Conservation (phyloP, 1,140 invertebrate species). For the Drosophila kurseongensis region DNA sequence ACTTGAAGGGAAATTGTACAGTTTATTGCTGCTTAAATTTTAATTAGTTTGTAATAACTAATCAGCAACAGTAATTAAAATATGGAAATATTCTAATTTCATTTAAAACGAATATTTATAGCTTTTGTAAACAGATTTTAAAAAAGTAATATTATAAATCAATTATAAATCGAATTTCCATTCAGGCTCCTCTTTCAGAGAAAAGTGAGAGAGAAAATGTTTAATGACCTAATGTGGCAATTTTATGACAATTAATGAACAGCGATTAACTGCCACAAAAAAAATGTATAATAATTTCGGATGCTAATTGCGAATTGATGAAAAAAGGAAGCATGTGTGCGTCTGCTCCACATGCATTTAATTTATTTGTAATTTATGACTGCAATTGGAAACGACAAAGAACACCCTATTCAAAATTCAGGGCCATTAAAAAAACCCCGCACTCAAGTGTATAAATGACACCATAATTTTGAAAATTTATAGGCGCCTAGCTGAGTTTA, state of each 20-base stretch:
- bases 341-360: conserved; percentile 64
- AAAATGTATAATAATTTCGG: conserved; percentile 18
- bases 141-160: background rate
- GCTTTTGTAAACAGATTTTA: no score
- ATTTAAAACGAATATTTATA: background rate
- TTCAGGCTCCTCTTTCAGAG: no score
- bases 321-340: conserved; percentile 30
- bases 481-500: conserved; percentile 18
- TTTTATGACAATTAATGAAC: conserved; percentile 25
- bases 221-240: conserved; percentile 9
- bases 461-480: conserved; percentile 14
- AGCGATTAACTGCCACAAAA: conserved; percentile 15
- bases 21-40: no score
- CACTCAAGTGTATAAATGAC: conserved; percentile 10
- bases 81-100: background rate
- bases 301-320: conserved; percentile 50
- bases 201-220: background rate
- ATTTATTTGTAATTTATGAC: conserved; percentile 73
- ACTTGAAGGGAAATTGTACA: no score
- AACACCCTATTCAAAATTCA: conserved; percentile 5
- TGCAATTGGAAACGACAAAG: conserved; percentile 43
- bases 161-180: background rate
- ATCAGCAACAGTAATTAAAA: no score
- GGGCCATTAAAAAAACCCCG: conserved; percentile 1
- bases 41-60: no score